Evolutionary conservation across 2,888 invertebrate genomes (phyloP).

Genomic region (Candidula unifasciata): DNA sequence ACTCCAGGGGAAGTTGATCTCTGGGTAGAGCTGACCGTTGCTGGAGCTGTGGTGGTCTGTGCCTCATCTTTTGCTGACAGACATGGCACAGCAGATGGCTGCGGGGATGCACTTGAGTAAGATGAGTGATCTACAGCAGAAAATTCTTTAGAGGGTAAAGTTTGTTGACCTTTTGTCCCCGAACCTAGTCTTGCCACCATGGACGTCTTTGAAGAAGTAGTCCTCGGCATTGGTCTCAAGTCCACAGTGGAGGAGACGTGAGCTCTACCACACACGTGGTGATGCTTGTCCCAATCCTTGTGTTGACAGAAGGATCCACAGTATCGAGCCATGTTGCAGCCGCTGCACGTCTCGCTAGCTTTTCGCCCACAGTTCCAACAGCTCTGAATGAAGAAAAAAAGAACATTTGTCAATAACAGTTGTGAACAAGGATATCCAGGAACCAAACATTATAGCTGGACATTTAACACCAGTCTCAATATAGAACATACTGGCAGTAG

Average conservation of each 20-base stretch:
- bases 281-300: conserved; percentile 97
- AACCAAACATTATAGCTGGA: too few species aligned
- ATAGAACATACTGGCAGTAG: too few species aligned
- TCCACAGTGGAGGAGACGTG: conserved; percentile 62
- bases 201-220: conserved; percentile 25
- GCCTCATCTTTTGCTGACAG: conserved; percentile 9
- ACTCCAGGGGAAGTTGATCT: conserved; percentile 6
- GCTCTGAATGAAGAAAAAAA: conserved; percentile 81
- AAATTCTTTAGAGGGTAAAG: conserved; percentile 17
- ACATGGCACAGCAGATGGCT: conserved; percentile 22
- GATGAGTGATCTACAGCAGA: neutral
- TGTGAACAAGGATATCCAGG: too few species aligned
- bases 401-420: too few species aligned
- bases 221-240: conserved; percentile 54
- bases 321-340: conserved; percentile 94
- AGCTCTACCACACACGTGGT: conserved; percentile 79
- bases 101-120: conserved; percentile 4
- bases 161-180: neutral
- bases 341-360: conserved; percentile 96
- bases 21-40: neutral
- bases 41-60: neutral
- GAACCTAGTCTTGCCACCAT: conserved; percentile 9
- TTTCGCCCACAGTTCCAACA: conserved; percentile 98
- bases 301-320: conserved; percentile 97
- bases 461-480: too few species aligned